phyloP scores from a whole-genome alignment of 2,113 vertebrate species.

The Gasterosteus aculeatus region DNA sequence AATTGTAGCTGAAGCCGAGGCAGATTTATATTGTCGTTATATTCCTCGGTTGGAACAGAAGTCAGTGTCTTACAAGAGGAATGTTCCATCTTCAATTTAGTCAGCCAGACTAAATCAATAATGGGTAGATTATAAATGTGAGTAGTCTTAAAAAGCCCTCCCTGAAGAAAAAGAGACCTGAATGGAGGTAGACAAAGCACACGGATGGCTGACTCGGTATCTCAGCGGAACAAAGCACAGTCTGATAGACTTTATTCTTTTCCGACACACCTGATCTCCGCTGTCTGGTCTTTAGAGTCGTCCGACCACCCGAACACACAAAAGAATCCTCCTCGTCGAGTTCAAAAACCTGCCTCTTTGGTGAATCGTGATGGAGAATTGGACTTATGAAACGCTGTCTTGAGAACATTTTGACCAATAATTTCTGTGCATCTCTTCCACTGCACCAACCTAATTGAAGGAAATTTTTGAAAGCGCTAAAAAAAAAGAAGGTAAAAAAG shows the following conservation, averaged over 20 bases:
- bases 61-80: constrained; percentile 32
- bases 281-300: constrained; percentile 17
- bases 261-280: constrained; percentile 38
- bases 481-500: neutral
- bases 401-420: constrained; percentile 40
- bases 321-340: neutral
- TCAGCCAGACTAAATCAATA: constrained; percentile 53
- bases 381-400: neutral
- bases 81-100: constrained; percentile 47
- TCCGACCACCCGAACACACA: neutral
- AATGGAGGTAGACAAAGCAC: constrained; percentile 46
- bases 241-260: constrained; percentile 41
- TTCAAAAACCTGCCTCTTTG: neutral
- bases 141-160: constrained; percentile 32
- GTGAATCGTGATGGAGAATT: no score
- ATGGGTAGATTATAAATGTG: constrained; percentile 49
- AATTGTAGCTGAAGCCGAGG: neutral
- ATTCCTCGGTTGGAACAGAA: constrained; percentile 34
- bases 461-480: constrained; percentile 54
- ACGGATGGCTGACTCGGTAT: constrained; percentile 49
- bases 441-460: constrained; percentile 46
- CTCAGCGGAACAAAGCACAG: constrained; percentile 54
- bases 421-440: constrained; percentile 38
- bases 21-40: constrained; percentile 5
- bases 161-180: constrained; percentile 36